Evolutionary conservation across 2,797 vertebrate species (phyloP), one percentile per base, ranked within the genome.

Genomic region (Hoplostethus mediterraneus): DNA sequence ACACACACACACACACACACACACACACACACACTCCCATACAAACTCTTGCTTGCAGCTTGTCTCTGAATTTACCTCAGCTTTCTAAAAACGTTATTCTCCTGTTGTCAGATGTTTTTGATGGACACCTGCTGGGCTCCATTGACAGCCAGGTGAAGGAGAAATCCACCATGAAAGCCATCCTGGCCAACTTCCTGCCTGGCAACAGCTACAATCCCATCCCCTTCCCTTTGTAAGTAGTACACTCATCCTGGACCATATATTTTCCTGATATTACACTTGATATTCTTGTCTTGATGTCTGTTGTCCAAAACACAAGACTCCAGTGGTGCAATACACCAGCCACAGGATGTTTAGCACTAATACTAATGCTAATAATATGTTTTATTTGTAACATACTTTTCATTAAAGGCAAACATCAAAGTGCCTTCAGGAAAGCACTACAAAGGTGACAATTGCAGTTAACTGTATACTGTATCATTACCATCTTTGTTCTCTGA

Each of bases 111-210:
- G 98, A 99, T 85, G 96, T 98, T 53, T 99, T 98, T 91, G 98
- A 99, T 51, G 96, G 96, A 75, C 97, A 98, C 89, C 88, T 95
- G 75, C 75, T 97, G 89, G 97, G 97, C 74, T 98, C 97, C 84
- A 95, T 89, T 55, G 98, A 99, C 83, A 98, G 96, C 82, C 98
- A 99, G 82, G 97, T 99, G 79, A 99, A 98, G 84, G 98, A 99
- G 90, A 99, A 99, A 51, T 98, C 98, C 87, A 99, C 98, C 64
- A 99, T 99, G 98, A 99, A 99, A 88, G 97, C 98, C 76, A 99
- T 99, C 91, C 95, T 99, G 62, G 98, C 98, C 71, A 99, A 98
- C 91, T 94, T 99, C 80, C 94, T 99, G 79, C 98, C 98, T 31
- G 98, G 98, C 80, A 99, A 97, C 93, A 99, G 93, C 87, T 99